A percentile compares a stretch with the other conserved stretches of the same genome.
phyloP scores from a whole-genome alignment of 2,888 invertebrate species.

The Acleris holmiana region DNA sequence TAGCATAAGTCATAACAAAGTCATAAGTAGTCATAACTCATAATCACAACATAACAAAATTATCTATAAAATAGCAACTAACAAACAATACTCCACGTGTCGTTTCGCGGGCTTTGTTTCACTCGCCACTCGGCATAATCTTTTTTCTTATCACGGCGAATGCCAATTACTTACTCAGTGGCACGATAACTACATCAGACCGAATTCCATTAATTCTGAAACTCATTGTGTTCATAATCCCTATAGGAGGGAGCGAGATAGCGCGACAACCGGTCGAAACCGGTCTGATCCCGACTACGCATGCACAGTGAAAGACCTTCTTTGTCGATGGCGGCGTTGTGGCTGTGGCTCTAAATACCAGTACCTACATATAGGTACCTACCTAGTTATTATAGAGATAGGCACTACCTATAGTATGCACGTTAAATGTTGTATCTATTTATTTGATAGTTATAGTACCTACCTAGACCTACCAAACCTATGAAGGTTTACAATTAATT shows the following conservation, averaged over 20 bases:
- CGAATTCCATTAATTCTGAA: constrained; percentile 32
- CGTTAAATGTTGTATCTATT: too few species aligned
- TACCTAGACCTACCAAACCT: too few species aligned
- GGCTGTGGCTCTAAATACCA: not conserved
- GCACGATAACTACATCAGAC: not conserved
- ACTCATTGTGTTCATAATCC: constrained; percentile 36
- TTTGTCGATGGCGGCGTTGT: not conserved
- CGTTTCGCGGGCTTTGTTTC: too few species aligned
- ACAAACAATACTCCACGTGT: too few species aligned
- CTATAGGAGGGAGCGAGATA: constrained; percentile 18
- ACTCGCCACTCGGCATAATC: not conserved
- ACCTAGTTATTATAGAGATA: too few species aligned
- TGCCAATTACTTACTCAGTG: constrained; percentile 6
- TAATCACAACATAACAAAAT: too few species aligned
- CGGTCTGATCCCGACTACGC: constrained; percentile 39
- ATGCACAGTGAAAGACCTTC: constrained; percentile 28
- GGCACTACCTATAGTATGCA: too few species aligned
- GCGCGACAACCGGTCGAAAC: constrained; percentile 41
- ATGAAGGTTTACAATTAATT: too few species aligned
- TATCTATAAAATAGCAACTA: too few species aligned
- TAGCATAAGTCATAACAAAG: too few species aligned
- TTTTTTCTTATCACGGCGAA: constrained; percentile 8
- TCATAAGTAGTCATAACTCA: too few species aligned
- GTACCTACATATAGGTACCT: not conserved
- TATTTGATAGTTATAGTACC: too few species aligned